Conservation (phyloP, 2,113 vertebrate species). For the Chloropsis cyanopogon region DNA sequence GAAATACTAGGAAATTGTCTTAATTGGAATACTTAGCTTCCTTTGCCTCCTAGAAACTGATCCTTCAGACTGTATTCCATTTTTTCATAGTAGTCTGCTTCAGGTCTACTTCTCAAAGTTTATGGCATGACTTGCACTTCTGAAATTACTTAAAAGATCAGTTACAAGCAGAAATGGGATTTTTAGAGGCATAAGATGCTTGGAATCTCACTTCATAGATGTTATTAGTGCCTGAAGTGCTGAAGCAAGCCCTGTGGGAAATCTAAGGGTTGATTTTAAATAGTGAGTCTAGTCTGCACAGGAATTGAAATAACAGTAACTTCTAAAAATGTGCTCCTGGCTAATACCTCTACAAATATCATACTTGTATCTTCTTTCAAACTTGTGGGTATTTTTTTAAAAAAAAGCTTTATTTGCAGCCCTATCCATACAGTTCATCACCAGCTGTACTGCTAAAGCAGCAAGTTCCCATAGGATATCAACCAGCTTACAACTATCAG, state of each 20-base stretch:
- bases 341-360: not conserved
- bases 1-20: not conserved
- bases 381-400: rapidly evolving
- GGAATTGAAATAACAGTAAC: not conserved
- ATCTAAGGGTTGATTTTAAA: not conserved
- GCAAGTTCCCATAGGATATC: conserved; percentile 84
- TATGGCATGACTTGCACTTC: not conserved
- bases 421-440: conserved; percentile 80
- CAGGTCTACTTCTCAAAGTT: not conserved
- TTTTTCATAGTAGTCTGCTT: not conserved
- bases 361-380: not conserved
- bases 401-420: conserved; percentile 65
- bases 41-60: not conserved
- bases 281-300: not conserved
- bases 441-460: conserved; percentile 78
- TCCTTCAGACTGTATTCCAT: not conserved
- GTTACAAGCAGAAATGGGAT: not conserved
- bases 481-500: conserved; percentile 85
- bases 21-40: not conserved
- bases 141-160: not conserved
- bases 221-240: not conserved
- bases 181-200: not conserved
- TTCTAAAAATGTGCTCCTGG: not conserved
- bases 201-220: not conserved
- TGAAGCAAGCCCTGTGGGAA: not conserved